Evolutionary conservation across 2,797 vertebrate species (phyloP).

Genomic region (Chloroceryle amazona): DNA sequence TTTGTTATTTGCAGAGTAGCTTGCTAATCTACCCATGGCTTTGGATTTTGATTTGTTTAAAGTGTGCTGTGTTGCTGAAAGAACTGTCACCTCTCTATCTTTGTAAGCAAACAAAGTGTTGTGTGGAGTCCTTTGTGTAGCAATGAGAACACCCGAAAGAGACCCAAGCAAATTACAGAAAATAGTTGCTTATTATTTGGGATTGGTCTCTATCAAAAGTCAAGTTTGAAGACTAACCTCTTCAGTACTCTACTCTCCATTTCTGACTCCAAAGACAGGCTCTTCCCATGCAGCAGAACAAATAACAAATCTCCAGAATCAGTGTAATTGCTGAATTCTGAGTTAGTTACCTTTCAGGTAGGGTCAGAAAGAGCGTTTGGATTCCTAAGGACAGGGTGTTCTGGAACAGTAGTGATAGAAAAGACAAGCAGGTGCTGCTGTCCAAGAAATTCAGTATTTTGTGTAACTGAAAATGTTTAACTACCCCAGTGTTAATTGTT

Average conservation of each 20-base stretch:
- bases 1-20: background rate
- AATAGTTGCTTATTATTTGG: background rate
- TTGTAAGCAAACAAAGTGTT: background rate
- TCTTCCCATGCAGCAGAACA: background rate
- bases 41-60: background rate
- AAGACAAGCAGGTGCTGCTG: background rate
- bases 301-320: slow-evolving; percentile 4
- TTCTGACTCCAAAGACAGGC: background rate
- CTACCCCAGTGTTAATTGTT: background rate
- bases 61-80: background rate
- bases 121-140: background rate
- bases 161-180: background rate
- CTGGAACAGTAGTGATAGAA: background rate
- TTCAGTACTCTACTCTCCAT: background rate
- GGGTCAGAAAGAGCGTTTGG: background rate
- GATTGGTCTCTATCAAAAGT: background rate
- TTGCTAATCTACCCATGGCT: background rate
- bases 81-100: background rate
- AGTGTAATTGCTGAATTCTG: background rate
- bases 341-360: background rate
- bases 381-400: background rate
- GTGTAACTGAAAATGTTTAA: background rate
- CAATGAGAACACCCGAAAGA: background rate
- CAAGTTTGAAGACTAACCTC: slow-evolving; percentile 1
- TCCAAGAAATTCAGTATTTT: background rate